Base-by-base conservation (phyloP, 1,140 invertebrate species). In the Orius insidiosus region DNA sequence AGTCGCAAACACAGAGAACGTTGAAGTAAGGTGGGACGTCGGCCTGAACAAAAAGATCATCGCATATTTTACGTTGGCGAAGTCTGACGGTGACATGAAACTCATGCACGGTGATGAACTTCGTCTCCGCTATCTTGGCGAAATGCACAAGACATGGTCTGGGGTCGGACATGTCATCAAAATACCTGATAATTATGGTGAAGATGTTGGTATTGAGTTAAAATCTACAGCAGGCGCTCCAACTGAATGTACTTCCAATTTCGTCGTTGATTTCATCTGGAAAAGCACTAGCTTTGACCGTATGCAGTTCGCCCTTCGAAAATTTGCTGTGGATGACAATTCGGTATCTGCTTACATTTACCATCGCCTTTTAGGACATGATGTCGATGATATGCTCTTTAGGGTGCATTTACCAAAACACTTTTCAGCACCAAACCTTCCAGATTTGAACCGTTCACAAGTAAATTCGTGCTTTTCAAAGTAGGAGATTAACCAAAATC, bases 21-120 rank as follows among this genome's bases (percentile, higher is more conserved):
- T 98, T 54, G 87, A 95, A 60, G 93, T 98, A 0, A 76, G 93
- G 39, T 99, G 95, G 96, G 94, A 98, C 59, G 80, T 95, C 34
- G 94, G 95, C 5, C 67, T 99, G 0, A 98, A 98, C 60, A 98
- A 98, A 63, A 97, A 98, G 56, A 88, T 84, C 0, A 94, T 94
- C 45, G 94, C 95, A 0, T 94, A 93, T 63, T 98, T 99, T 56
- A 88, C 87, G 53, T 66, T 98, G n/a, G 88, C 93, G 0, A 95
- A 96, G 64, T 94, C 90, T 7, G 90, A 97, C 58, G 88, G 90
- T 53, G 77, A 61, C 59, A 54, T 48, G 54, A 89, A 96, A 62
- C 63, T 98, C n/a, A 98, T 98, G 94, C 93, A 96, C 59, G 96
- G 95, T 13, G 96, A 99, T 70, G 95, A 99, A 64, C 63, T 99